Evolutionary conservation across 2,888 invertebrate species (phyloP), one percentile per base, ranked within the genome.

Genomic region (Tetropium fuscum): DNA sequence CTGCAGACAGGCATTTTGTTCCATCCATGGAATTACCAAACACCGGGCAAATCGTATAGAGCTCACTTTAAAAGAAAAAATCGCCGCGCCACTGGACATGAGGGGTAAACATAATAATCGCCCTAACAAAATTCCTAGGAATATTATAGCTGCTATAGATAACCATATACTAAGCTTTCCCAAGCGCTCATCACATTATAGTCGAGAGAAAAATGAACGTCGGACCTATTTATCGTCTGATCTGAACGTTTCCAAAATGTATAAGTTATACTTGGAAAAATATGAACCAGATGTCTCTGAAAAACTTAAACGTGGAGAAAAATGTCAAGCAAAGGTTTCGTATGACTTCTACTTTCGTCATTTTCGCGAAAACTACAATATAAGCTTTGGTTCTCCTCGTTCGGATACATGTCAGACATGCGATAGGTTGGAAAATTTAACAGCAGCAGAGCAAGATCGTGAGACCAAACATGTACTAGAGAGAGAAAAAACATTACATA

Each of bases 361-460:
- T 51, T 62, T 58, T 44, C 36, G 30, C 34, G 22, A 16, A 16
- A 62, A 62, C 44, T 45, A 47, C 22, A 63, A 60, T 44, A 60
- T 53, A 32, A 63, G 54, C 51, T 61, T 58, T 16, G 59, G 59
- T 40, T 18, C 53, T 8, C 54, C 54, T 32, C 36, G 60, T 20
- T 64, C 62, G 2, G 62, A 59, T 44, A 53, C 59, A 38, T 66
- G 64, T 36, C 60, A 61, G 53, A 61, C 51, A 40, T 64, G 60
- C 45, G 60, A 65, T 38, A 60, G 55, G 25, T 55, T 64, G 41
- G 45, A 54, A 32, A 68, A 53, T 51, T 41, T 53, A 30, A 60
- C 60, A 30, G 34, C 32, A 25, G 65, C 63, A 5, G 48, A 64
- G 45, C 27, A 45, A n/a, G 27, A 57, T 3, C 11, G 30, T 13